phyloP scores from a whole-genome alignment of 2,888 invertebrate species.

The Rhorus exstirpatorius region DNA sequence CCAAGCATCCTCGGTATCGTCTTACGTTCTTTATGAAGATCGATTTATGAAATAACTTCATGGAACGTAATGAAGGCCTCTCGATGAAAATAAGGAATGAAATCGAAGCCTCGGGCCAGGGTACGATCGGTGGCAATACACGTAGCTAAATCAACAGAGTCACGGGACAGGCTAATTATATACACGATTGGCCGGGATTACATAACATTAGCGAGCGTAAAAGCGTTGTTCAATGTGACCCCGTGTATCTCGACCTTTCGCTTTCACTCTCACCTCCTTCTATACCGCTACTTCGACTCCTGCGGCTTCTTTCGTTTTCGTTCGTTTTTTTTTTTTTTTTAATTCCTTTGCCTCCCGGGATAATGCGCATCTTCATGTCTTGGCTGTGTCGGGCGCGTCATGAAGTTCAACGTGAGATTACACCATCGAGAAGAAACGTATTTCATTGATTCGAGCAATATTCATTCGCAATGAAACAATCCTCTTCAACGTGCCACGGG shows the following conservation, averaged over 20 bases:
- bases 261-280: constrained; percentile 83
- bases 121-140: not conserved
- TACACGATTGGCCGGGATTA: constrained; percentile 72
- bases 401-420: constrained; percentile 41
- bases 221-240: constrained; percentile 82
- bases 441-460: constrained; percentile 31
- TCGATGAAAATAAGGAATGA: no score
- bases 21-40: no score
- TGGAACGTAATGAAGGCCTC: no score
- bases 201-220: constrained; percentile 76
- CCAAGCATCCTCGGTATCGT: no score
- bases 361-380: constrained; percentile 48
- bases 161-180: constrained; percentile 69
- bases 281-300: constrained; percentile 25
- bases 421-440: constrained; percentile 10
- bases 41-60: no score
- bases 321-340: not conserved
- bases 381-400: not conserved
- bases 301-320: constrained; percentile 39
- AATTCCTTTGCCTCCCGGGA: constrained; percentile 6
- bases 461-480: constrained; percentile 3
- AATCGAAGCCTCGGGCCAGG: constrained; percentile 17
- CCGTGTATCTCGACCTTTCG: constrained; percentile 84
- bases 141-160: constrained; percentile 62
- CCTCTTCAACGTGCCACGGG: not conserved